Evolutionary conservation across 2,113 vertebrate species (phyloP).

Genomic region (Peromyscus californicus): DNA sequence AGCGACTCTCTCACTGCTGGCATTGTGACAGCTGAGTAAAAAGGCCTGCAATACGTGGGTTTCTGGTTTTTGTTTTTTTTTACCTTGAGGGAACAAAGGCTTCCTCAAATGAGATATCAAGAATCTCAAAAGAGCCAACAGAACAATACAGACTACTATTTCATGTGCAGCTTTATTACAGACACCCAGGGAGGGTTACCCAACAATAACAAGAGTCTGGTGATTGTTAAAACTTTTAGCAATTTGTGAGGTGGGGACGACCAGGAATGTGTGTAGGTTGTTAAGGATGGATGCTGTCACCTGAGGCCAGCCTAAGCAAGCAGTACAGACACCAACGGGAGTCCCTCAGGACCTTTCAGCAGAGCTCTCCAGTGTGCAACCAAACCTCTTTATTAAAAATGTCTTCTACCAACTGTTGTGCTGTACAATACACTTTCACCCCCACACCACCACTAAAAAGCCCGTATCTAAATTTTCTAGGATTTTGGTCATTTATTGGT

Average conservation of each 20-base stretch:
- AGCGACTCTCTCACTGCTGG: constrained; percentile 75
- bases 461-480: not conserved
- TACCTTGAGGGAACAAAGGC: constrained; percentile 79
- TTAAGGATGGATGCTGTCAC: not conserved
- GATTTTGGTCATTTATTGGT: constrained; percentile 18
- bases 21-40: constrained; percentile 77
- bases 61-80: constrained; percentile 64
- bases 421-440: not conserved
- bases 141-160: constrained; percentile 66
- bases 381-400: not conserved
- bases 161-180: not conserved
- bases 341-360: not conserved
- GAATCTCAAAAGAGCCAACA: constrained; percentile 64
- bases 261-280: not conserved
- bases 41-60: constrained; percentile 77
- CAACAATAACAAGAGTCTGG: constrained; percentile 59
- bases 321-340: not conserved
- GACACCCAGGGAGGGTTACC: constrained; percentile 66
- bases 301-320: not conserved
- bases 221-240: constrained; percentile 38
- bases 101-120: constrained; percentile 78
- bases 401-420: not conserved
- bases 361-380: not conserved
- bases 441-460: not conserved
- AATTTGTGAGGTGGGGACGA: not conserved